These are phyloP conservation scores for Syngnathus scovelli DNA, from an alignment of 2,113 vertebrate species.

Conservation along the genomic window DNA sequence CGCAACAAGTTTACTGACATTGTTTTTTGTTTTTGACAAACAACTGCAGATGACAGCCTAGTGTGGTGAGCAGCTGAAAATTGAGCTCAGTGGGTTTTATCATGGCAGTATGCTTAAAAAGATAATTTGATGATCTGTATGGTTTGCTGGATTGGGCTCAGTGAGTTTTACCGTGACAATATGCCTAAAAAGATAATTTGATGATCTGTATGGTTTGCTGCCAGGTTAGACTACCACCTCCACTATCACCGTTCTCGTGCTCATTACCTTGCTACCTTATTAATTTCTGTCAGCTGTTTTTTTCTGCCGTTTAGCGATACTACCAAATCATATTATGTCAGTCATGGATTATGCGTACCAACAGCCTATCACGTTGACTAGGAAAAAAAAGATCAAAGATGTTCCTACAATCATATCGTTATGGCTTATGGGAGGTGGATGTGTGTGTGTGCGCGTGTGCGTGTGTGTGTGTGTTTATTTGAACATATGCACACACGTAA, in stretches of 20 bases:
- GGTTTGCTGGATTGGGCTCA: slow-evolving; percentile 66
- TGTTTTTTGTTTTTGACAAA: background rate
- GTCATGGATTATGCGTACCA: slow-evolving; percentile 70
- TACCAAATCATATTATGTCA: slow-evolving; percentile 73
- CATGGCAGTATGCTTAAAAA: slow-evolving; percentile 64
- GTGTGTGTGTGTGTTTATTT: slow-evolving; percentile 9
- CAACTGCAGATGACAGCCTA: slow-evolving; percentile 10
- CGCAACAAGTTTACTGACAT: slow-evolving; percentile 3
- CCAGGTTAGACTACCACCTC: slow-evolving; percentile 67
- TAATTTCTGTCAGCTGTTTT: slow-evolving; percentile 76
- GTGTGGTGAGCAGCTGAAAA: slow-evolving; percentile 21
- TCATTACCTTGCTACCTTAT: slow-evolving; percentile 74
- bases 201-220: slow-evolving; percentile 76
- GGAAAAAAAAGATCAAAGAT: slow-evolving; percentile 68
- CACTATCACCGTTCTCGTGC: slow-evolving; percentile 39
- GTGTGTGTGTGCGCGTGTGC: slow-evolving; percentile 23
- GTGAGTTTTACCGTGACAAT: slow-evolving; percentile 59
- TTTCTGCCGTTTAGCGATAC: slow-evolving; percentile 71
- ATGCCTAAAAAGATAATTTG: slow-evolving; percentile 53
- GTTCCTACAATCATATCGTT: slow-evolving; percentile 63
- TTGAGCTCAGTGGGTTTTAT: slow-evolving; percentile 21
- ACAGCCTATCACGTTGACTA: slow-evolving; percentile 52
- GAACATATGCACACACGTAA: background rate
- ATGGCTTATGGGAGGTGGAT: slow-evolving; percentile 48
- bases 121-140: slow-evolving; percentile 67